Base-by-base conservation (phyloP, 92 coral and sea anemone genomes). In the Hydrozoanthus gracilis region DNA sequence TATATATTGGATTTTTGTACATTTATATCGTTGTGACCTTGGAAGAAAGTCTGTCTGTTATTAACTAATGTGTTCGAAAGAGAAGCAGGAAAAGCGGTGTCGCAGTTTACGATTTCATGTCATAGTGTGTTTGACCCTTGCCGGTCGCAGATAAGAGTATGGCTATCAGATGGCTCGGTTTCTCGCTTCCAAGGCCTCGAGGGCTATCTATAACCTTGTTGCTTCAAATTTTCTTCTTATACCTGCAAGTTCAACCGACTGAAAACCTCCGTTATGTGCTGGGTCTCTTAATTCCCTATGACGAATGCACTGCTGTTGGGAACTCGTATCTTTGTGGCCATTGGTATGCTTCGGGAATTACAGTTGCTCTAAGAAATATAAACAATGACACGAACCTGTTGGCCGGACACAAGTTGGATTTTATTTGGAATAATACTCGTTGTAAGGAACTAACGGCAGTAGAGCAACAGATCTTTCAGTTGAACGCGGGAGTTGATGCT, bases 301-400 rank as follows among this genome's bases (percentile, higher is more conserved):
- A 17, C 54, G 82, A 83, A 62, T 86, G 88, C 18, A 27, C 60
- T 9, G 65, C 44, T 9, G 10, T 90, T 44, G 48, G 77, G 0
- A 90, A 77, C 49, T 64, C 88, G 12, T 90, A 87, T 45, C 71
- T 4, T 44, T 65, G 67, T 8, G 96, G 94, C 17, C 13, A 79
- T n/a, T 50, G 46, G 71, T 93, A 79, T 51, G 96, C 94, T 4
- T 87, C 86, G 5, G 96, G 92, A 3, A 89, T 91, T 8, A 86
- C 87, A 3, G 71, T 93, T 12, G 96, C 96, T 0, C 73, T 93
- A 75, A 73, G 78, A 5, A 88, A 83, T 51, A 66, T 93, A n/a
- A 91, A 89, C 48, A 56, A 76, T 2, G 76, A 90, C 78, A 66
- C 88, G 4, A 86, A 79, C 56, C 58, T 91, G 50, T 62, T 89